Evolutionary conservation across 2,888 invertebrate species (phyloP), one percentile per base, ranked within the genome.

Genomic region (Drosophila aldrichi): DNA sequence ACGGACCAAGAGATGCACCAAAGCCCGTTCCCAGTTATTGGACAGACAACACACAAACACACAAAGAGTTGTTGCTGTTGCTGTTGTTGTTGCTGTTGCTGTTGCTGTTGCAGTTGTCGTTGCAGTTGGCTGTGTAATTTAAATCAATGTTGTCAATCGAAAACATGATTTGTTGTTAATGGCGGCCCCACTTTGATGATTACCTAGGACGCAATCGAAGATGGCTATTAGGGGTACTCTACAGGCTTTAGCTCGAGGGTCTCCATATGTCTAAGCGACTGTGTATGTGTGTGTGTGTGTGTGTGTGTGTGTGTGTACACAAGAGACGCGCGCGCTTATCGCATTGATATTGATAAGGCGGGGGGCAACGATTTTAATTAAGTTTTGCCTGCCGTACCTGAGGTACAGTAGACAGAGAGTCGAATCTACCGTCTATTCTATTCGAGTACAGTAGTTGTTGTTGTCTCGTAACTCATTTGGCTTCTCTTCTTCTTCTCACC

Each of bases 71-170:
- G 74, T 58, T 59, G 69, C 25, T 25, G 25, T 6, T 25, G 25
- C 25, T 5, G 25, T 25, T 25, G 25, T 69, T 74, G 70, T 54
- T 61, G 25, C 5, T 25, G 25, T 69, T 74, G 70, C 54, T 25
- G 48, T 54, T 62, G 63, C 51, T 51, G 76, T 70, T 77, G 70
- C 60, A 71, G 77, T 75, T 86, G 81, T 74, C 67, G 79, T 74
- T 79, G 71, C 61, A 71, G 69, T 68, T 79, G 74, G 68, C 84
- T 88, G 82, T 90, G 89, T 90, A 91, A 91, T 90, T 91, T 88
- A 90, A 91, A 91, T 91, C 91, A 90, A 86, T 87, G 89, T 90
- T 91, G 91, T 91, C 91, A 91, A 91, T 91, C 91, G 88, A 81
- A 90, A 90, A 87, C 91, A 89, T 89, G 89, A 91, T 89, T 91